Conservation (phyloP, 2,888 invertebrate genomes). For the Polymixis lichenea region DNA sequence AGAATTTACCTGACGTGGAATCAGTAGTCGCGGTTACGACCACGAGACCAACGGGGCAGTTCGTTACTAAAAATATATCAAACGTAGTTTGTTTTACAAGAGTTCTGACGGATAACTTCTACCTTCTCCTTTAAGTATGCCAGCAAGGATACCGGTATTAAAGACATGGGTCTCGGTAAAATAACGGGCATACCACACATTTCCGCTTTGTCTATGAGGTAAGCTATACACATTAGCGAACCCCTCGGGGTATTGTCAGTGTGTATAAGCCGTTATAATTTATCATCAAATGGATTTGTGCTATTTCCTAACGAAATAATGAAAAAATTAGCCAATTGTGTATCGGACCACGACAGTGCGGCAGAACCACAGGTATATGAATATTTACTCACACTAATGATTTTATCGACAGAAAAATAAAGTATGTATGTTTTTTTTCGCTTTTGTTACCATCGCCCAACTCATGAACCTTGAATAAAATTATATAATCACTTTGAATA, state of each 20-base stretch:
- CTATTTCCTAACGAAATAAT: constrained; percentile 22
- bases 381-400: too few species aligned
- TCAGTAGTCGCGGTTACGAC: too few species aligned
- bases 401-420: not conserved
- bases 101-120: not conserved
- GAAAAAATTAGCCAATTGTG: not conserved
- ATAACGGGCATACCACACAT: constrained; percentile 13
- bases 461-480: too few species aligned
- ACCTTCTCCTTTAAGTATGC: too few species aligned
- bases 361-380: too few species aligned
- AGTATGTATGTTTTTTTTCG: not conserved
- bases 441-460: not conserved
- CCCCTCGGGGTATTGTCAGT: not conserved
- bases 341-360: not conserved
- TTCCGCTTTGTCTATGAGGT: not conserved
- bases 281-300: constrained; percentile 1
- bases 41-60: too few species aligned
- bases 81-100: not conserved
- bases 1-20: too few species aligned
- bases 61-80: not conserved
- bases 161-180: not conserved
- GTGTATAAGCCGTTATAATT: not conserved
- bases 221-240: not conserved
- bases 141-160: not conserved
- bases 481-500: too few species aligned